Evolutionary conservation across 2,113 vertebrate species (phyloP).

Genomic region (Albula glossodonta): DNA sequence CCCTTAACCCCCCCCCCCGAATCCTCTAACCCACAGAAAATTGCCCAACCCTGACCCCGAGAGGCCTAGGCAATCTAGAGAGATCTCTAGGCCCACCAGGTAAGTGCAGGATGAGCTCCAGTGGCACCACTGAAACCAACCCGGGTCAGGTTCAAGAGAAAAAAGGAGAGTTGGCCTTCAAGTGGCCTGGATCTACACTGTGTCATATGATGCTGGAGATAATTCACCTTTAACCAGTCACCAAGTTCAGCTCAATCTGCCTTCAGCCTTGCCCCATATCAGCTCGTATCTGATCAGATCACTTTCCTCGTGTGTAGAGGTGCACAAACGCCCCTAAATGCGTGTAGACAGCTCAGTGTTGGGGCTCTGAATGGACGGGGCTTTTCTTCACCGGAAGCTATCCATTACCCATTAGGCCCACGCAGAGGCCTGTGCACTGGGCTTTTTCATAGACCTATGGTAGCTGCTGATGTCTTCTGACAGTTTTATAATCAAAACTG

Average conservation of each 20-base stretch:
- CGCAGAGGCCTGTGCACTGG: neutral
- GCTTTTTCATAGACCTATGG: slow-evolving; percentile 5
- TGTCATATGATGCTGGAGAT: neutral
- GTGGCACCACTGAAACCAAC: neutral
- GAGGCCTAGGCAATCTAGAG: neutral
- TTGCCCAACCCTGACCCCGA: neutral
- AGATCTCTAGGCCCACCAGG: neutral
- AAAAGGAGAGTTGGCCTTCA: neutral
- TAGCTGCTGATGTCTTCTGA: slow-evolving; percentile 36
- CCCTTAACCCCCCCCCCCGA: neutral
- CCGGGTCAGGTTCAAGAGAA: neutral
- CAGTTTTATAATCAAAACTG: slow-evolving; percentile 38
- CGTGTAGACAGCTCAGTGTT: slow-evolving; percentile 35
- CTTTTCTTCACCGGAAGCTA: slow-evolving; percentile 29
- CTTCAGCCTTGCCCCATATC: neutral
- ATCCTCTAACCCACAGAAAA: neutral
- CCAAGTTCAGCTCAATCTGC: neutral
- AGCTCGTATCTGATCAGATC: neutral
- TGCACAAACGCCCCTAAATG: slow-evolving; percentile 11
- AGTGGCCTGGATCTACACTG: neutral
- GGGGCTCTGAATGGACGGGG: slow-evolving; percentile 24
- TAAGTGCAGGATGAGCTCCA: neutral
- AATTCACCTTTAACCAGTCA: neutral
- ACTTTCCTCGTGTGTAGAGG: neutral
- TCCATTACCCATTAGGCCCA: neutral